These are phyloP conservation scores for Drosophila lacicola DNA, from an alignment of 2,888 invertebrate species.

Conservation along the genomic window DNA sequence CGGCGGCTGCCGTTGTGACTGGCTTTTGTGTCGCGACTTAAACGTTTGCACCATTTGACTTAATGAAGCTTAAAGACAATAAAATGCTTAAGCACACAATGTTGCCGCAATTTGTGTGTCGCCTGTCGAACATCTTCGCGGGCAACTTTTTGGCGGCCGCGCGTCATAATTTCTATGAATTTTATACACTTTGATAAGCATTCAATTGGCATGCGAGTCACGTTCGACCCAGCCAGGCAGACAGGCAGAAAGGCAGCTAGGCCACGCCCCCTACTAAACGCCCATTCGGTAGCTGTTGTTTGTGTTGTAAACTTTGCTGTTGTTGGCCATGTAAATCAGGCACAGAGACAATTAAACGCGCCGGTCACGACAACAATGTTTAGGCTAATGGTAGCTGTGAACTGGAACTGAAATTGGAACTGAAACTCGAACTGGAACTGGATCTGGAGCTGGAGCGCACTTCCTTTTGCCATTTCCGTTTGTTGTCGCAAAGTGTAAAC, in stretches of 20 bases:
- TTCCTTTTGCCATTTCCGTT: constrained; percentile 61
- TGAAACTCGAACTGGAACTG: constrained; percentile 4
- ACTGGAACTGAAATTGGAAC: constrained; percentile 25
- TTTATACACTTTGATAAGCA: constrained; percentile 77
- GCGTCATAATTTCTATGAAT: constrained; percentile 79
- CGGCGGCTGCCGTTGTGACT: neutral
- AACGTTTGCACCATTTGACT: constrained; percentile 75
- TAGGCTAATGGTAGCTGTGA: constrained; percentile 61
- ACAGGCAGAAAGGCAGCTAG: neutral
- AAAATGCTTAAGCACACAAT: constrained; percentile 75
- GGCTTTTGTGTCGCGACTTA: constrained; percentile 43
- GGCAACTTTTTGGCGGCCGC: constrained; percentile 60
- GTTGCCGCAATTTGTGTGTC: constrained; percentile 46
- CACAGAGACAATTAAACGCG: constrained; percentile 66
- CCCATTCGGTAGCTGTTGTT: constrained; percentile 36
- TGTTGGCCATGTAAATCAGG: constrained; percentile 70
- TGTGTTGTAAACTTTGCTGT: constrained; percentile 52
- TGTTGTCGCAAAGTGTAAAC: constrained; percentile 73
- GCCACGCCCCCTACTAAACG: neutral
- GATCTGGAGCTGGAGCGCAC: constrained; percentile 10
- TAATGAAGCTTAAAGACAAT: constrained; percentile 79
- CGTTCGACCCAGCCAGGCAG: constrained; percentile 43
- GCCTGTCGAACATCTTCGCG: constrained; percentile 52
- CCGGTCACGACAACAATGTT: constrained; percentile 71
- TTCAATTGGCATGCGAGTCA: constrained; percentile 74